Evolutionary conservation across 2,797 vertebrate species (phyloP).

Genomic region (Knipowitschia caucasica): DNA sequence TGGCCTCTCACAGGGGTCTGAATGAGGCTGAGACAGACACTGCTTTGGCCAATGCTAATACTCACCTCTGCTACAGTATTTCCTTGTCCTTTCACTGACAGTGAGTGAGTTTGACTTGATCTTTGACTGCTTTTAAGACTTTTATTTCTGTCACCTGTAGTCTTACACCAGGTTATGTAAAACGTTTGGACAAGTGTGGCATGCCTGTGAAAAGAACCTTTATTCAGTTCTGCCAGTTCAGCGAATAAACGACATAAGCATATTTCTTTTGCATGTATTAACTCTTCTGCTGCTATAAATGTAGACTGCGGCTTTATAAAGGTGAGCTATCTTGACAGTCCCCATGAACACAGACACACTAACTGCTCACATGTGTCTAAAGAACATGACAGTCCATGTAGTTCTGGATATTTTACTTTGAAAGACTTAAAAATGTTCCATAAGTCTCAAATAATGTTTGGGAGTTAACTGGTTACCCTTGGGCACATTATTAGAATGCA

Average conservation of each 20-base stretch:
- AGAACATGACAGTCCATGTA: background rate
- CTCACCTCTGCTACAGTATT: background rate
- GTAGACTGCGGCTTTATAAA: background rate
- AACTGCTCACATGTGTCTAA: background rate
- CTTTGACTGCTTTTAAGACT: background rate
- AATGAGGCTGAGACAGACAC: conserved; percentile 11
- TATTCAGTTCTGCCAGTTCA: background rate
- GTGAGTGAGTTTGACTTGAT: background rate
- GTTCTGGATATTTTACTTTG: background rate
- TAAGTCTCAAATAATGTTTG: no score
- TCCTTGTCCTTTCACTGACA: background rate
- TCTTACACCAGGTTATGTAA: background rate
- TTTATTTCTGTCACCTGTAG: background rate
- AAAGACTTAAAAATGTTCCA: background rate
- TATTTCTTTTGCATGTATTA: conserved; percentile 5
- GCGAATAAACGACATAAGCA: background rate
- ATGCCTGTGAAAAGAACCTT: background rate
- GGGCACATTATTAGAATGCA: no score
- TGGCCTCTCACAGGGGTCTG: conserved; percentile 66
- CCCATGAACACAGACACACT: background rate
- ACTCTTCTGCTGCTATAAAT: background rate
- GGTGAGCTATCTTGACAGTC: background rate
- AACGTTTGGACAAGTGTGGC: background rate
- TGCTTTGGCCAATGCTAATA: background rate
- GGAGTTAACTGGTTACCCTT: no score